Conservation (phyloP, 2,888 invertebrate genomes). For the Eupeodes luniger region DNA sequence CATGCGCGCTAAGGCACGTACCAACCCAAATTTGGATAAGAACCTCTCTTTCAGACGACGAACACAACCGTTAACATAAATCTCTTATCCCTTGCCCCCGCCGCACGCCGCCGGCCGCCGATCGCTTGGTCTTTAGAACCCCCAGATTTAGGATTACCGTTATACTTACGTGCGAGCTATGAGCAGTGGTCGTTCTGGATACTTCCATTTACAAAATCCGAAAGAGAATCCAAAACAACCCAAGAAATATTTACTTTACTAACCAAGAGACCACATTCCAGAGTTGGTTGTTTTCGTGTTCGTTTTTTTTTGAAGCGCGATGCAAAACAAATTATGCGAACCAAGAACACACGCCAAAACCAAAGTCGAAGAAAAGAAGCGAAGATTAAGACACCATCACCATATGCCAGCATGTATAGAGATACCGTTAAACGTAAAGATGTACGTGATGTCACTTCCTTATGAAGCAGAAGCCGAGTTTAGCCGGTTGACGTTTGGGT, state of each 20-base stretch:
- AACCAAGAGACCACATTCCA: constrained; percentile 50
- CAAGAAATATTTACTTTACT: constrained; percentile 31
- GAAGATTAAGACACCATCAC: constrained; percentile 19
- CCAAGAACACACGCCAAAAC: constrained; percentile 11
- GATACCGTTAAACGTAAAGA: constrained; percentile 53
- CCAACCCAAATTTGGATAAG: constrained; percentile 26
- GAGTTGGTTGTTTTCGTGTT: constrained; percentile 9
- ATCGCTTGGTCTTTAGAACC: no score
- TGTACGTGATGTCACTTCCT: constrained; percentile 60
- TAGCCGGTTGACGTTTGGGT: background rate
- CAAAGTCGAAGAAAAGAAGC: background rate
- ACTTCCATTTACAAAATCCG: constrained; percentile 31
- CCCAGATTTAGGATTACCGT: constrained; percentile 54
- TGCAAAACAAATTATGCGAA: constrained; percentile 37
- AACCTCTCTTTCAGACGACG: background rate
- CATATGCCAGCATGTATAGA: background rate
- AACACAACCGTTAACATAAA: constrained; percentile 16
- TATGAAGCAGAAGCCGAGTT: constrained; percentile 40
- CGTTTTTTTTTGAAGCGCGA: constrained; percentile 39
- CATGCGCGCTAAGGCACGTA: constrained; percentile 6
- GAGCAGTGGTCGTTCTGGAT: constrained; percentile 36
- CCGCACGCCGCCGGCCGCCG: no score
- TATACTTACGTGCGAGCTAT: background rate
- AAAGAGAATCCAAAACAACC: constrained; percentile 42
- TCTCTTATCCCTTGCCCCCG: background rate